These are phyloP conservation scores for Chaitophorus viminalis DNA, from an alignment of 2,888 invertebrate genomes.

Conservation along the genomic window DNA sequence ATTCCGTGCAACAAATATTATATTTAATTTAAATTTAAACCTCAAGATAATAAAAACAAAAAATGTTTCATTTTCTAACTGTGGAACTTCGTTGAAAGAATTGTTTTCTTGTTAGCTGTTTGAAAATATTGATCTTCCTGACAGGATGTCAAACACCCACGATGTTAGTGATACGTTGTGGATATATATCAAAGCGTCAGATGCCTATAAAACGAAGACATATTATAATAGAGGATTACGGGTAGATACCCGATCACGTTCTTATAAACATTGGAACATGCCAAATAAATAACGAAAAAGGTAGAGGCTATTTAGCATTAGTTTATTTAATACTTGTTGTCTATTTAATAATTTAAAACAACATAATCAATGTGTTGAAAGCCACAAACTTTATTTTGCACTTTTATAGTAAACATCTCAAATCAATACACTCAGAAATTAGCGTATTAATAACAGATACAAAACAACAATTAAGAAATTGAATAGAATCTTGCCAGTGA, in stretches of 20 bases:
- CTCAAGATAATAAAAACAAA: background rate
- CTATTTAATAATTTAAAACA: conserved; percentile 14
- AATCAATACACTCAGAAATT: too few species aligned
- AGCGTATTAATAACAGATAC: too few species aligned
- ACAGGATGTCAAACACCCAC: conserved; percentile 59
- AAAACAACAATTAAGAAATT: too few species aligned
- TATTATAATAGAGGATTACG: conserved; percentile 42
- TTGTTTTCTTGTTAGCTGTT: conserved; percentile 53
- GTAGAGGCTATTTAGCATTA: conserved; percentile 44
- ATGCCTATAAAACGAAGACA: conserved; percentile 15
- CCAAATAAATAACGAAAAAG: conserved; percentile 49
- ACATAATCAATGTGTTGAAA: conserved; percentile 26
- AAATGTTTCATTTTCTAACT: background rate
- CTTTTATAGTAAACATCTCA: too few species aligned
- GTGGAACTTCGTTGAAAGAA: background rate
- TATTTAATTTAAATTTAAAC: background rate
- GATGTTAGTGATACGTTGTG: background rate
- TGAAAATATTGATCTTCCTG: conserved; percentile 56
- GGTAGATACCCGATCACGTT: conserved; percentile 47
- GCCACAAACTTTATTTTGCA: conserved; percentile 1
- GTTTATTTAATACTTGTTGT: background rate
- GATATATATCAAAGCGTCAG: conserved; percentile 34
- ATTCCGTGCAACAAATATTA: background rate
- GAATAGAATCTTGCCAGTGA: too few species aligned
- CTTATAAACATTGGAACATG: conserved; percentile 58